Evolutionary conservation across 2,113 vertebrate genomes (phyloP).

Genomic region (Pristiophorus japonicus): DNA sequence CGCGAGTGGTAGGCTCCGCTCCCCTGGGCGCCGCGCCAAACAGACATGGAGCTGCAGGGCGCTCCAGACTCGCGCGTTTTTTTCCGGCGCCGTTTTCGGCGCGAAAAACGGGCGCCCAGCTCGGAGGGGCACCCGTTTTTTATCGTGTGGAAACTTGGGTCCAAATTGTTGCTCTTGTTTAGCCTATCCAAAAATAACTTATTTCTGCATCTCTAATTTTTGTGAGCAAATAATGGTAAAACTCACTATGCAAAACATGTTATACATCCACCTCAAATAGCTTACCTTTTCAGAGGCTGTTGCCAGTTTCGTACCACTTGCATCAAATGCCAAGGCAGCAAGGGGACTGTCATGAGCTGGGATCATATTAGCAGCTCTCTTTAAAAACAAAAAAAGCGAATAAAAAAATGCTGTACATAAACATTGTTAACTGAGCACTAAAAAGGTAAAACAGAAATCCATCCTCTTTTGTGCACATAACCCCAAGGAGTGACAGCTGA

Average conservation of each 20-base stretch:
- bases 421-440: neutral
- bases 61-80: no score
- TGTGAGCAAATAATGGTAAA: neutral
- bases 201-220: neutral
- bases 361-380: constrained; percentile 98
- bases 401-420: neutral
- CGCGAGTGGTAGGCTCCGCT: no score
- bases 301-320: constrained; percentile 88
- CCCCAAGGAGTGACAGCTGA: neutral
- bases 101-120: no score
- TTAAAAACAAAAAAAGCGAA: constrained; percentile 45
- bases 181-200: neutral
- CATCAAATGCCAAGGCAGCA: constrained; percentile 89
- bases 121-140: no score
- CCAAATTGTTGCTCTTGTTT: no score
- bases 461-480: neutral
- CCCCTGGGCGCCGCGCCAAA: no score
- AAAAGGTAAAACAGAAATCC: neutral
- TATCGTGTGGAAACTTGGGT: no score
- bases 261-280: neutral
- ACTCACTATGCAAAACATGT: neutral
- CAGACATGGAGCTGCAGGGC: no score
- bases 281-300: constrained; percentile 95
- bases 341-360: constrained; percentile 95
- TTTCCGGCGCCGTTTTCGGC: no score